These are phyloP conservation scores for Drosophila eohydei DNA, from an alignment of 2,888 invertebrate genomes.

Conservation along the genomic window DNA sequence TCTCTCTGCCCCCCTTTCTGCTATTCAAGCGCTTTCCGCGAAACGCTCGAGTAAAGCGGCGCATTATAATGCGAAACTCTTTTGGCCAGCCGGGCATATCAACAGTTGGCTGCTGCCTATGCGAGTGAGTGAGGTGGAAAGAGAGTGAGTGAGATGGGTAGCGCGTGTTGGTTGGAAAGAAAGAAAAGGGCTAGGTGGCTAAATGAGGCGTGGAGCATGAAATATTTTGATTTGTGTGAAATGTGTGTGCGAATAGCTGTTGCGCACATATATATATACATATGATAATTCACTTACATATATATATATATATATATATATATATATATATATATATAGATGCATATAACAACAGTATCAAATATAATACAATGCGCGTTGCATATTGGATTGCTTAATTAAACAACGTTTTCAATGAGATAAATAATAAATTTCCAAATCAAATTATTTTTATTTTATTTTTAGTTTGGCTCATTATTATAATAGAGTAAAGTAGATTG, in stretches of 20 bases:
- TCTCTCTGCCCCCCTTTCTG: neutral
- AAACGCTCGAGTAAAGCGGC: conserved; percentile 76
- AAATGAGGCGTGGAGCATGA: conserved; percentile 29
- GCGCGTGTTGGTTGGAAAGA: neutral
- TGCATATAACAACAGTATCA: neutral
- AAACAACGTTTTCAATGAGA: conserved; percentile 48
- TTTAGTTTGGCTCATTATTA: conserved; percentile 16
- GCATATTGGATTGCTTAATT: conserved; percentile 58
- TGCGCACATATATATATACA: neutral
- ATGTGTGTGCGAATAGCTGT: conserved; percentile 23
- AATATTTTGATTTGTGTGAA: conserved; percentile 52
- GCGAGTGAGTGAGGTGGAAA: neutral
- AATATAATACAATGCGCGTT: neutral
- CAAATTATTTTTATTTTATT: conserved; percentile 12
- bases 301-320: no score
- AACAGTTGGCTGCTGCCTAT: conserved; percentile 70
- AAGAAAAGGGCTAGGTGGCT: neutral
- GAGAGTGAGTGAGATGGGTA: neutral
- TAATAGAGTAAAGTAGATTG: conserved; percentile 37
- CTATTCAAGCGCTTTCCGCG: conserved; percentile 17
- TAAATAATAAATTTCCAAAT: conserved; percentile 8
- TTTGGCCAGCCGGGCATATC: conserved; percentile 77
- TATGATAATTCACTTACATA: neutral
- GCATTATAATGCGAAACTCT: conserved; percentile 79
- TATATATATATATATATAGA: neutral